Conservation (phyloP, 2,797 vertebrate genomes). For the Novumbra hubbsi region DNA sequence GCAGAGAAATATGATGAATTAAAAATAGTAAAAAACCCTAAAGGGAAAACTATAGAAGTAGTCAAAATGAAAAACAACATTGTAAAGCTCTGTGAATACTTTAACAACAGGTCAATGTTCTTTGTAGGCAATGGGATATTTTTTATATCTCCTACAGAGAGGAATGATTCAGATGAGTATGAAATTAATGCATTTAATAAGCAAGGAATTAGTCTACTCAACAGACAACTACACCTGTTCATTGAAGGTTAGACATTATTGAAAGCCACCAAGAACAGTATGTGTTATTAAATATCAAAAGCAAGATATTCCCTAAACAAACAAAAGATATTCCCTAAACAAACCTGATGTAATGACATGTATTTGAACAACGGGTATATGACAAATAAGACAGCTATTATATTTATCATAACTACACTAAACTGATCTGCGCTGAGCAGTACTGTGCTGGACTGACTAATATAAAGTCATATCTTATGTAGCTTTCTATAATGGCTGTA, state of each 20-base stretch:
- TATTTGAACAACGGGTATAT: too few relatives aligned
- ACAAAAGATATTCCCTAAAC: too few relatives aligned
- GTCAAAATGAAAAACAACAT: rapidly evolving
- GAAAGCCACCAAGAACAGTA: too few relatives aligned
- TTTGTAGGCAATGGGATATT: constrained; percentile 30
- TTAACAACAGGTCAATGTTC: constrained; percentile 15
- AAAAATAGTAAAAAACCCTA: rapidly evolving
- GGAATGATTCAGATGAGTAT: constrained; percentile 34
- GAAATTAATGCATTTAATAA: rapidly evolving
- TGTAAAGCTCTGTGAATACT: rapidly evolving
- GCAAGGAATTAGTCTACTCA: rapidly evolving
- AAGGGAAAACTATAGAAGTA: rapidly evolving
- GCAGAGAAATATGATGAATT: too few relatives aligned
- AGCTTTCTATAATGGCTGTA: too few relatives aligned
- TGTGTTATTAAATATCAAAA: not conserved
- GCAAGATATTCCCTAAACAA: not conserved
- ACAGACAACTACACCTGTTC: not conserved
- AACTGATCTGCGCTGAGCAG: constrained; percentile 46
- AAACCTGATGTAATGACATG: too few relatives aligned
- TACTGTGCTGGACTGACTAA: constrained; percentile 46
- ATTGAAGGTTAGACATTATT: constrained; percentile 66
- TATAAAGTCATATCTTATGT: constrained; percentile 47
- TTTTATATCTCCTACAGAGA: constrained; percentile 30
- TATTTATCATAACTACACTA: too few relatives aligned
- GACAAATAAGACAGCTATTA: too few relatives aligned